Percentiles rank a stretch among this genome's conserved stretches.
Evolutionary conservation across 37 sponge, comb jelly and placozoan genomes (phyloP).

Genomic region (Sycon ciliatum): DNA sequence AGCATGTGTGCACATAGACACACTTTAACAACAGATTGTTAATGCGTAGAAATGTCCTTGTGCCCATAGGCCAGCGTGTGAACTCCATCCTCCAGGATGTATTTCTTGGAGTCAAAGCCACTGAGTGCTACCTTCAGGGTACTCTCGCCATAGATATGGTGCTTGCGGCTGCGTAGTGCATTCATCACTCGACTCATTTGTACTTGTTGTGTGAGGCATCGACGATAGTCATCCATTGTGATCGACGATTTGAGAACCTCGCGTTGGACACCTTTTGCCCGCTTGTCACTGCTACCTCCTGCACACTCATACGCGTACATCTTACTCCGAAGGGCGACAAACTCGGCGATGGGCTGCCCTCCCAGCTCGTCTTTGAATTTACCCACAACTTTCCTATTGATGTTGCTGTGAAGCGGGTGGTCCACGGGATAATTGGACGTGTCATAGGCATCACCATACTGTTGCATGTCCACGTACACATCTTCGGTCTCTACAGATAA

Average conservation of each 20-base stretch:
- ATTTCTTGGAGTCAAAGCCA: constrained; percentile 16
- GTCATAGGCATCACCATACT: not conserved
- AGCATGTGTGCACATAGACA: too few relatives aligned
- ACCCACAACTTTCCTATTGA: constrained; percentile 1
- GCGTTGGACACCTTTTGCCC: too few relatives aligned
- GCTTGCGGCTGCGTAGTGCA: not conserved
- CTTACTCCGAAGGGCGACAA: constrained; percentile 19
- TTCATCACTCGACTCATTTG: not conserved
- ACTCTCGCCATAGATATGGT: not conserved
- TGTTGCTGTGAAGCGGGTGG: not conserved
- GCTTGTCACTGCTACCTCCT: too few relatives aligned
- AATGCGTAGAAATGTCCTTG: not conserved
- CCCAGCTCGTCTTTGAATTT: constrained; percentile 15
- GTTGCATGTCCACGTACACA: too few relatives aligned
- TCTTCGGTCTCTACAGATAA: too few relatives aligned
- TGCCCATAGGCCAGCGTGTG: not conserved
- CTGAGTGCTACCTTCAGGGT: constrained; percentile 1
- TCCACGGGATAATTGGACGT: not conserved
- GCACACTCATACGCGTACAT: too few relatives aligned
- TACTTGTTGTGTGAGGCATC: not conserved
- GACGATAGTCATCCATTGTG: not conserved
- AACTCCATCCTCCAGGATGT: not conserved
- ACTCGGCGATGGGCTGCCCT: not conserved
- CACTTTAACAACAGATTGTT: not conserved
- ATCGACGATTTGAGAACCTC: not conserved